These are phyloP conservation scores for Callimorpha dominula DNA, from an alignment of 2,888 invertebrate genomes.

Conservation along the genomic window DNA sequence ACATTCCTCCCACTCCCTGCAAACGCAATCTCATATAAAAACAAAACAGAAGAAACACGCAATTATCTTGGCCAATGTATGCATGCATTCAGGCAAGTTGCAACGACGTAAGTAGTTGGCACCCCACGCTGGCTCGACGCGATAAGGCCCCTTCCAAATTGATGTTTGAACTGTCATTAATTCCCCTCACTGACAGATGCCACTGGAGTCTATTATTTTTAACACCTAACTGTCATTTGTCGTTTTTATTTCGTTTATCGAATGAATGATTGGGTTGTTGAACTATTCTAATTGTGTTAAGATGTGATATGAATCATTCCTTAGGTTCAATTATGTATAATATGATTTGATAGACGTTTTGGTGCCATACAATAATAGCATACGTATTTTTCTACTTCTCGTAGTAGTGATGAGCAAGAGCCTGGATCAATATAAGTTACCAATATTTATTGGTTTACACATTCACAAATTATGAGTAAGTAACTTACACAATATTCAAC, in stretches of 20 bases:
- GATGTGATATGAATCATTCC: slow-evolving; percentile 22
- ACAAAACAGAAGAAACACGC: slow-evolving; percentile 52
- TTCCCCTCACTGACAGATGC: slow-evolving; percentile 80
- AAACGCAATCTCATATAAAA: slow-evolving; percentile 27
- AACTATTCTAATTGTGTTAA: slow-evolving; percentile 47
- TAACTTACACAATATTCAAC: no score
- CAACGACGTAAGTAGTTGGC: slow-evolving; percentile 61
- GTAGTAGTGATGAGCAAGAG: not conserved
- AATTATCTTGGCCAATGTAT: slow-evolving; percentile 64
- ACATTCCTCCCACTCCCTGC: slow-evolving; percentile 34
- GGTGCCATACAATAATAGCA: not conserved
- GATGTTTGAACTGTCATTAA: slow-evolving; percentile 86
- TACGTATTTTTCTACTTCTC: not conserved
- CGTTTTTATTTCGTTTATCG: slow-evolving; percentile 69
- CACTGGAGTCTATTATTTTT: slow-evolving; percentile 83
- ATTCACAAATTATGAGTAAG: no score
- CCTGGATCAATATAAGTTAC: no score
- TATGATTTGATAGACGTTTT: slow-evolving; percentile 33
- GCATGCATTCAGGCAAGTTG: slow-evolving; percentile 50
- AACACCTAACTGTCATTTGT: slow-evolving; percentile 82
- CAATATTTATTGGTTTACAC: no score
- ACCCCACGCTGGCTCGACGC: slow-evolving; percentile 70
- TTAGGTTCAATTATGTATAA: slow-evolving; percentile 29
- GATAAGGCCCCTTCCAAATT: slow-evolving; percentile 81
- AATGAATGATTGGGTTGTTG: slow-evolving; percentile 64